A percentile compares a stretch with the other conserved stretches of the same genome.
Evolutionary conservation across 2,888 invertebrate genomes (phyloP).

Genomic region (Griposia aprilina): DNA sequence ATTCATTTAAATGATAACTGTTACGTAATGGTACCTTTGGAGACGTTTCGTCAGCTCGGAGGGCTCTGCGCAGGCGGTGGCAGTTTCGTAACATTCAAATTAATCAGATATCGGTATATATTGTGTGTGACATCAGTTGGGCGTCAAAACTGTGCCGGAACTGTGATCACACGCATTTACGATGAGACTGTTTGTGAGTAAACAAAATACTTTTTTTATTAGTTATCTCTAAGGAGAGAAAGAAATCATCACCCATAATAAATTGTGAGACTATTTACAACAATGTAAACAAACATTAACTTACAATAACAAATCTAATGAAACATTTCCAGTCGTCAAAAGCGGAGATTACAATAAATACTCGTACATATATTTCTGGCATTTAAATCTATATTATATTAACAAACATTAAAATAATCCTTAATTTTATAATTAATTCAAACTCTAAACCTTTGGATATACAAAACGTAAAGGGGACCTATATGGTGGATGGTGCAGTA

Average conservation of each 20-base stretch:
- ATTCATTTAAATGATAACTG: slow-evolving; percentile 33
- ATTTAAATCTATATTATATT: neutral
- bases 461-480: neutral
- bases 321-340: neutral
- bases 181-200: slow-evolving; percentile 82
- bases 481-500: neutral
- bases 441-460: neutral
- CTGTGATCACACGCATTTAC: slow-evolving; percentile 52
- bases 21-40: slow-evolving; percentile 52
- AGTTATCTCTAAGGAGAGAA: neutral
- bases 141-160: slow-evolving; percentile 63
- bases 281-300: neutral
- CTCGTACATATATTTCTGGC: neutral
- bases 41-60: slow-evolving; percentile 52
- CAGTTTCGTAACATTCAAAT: slow-evolving; percentile 68
- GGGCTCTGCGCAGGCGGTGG: slow-evolving; percentile 33
- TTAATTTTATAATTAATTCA: neutral
- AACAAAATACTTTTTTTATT: neutral
- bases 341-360: neutral
- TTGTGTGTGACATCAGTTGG: slow-evolving; percentile 55
- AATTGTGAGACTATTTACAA: too few relatives aligned
- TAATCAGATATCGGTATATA: slow-evolving; percentile 72
- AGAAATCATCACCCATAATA: neutral
- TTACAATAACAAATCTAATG: too few relatives aligned
- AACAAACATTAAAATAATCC: neutral